Evolutionary conservation across 1,140 invertebrate species (phyloP).

Genomic region (Aphidius gifuensis): DNA sequence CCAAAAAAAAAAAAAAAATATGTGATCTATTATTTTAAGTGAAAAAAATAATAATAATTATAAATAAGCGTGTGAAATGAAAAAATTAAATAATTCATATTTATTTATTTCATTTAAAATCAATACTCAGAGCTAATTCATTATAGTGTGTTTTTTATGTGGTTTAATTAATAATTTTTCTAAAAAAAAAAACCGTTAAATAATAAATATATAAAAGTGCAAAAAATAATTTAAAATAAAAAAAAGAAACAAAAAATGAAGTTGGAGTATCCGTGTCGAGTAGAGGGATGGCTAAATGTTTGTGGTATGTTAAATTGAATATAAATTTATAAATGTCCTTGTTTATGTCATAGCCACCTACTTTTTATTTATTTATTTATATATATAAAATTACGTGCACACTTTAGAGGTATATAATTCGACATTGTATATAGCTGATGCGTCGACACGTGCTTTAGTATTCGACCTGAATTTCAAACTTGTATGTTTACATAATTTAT

Average conservation of each 20-base stretch:
- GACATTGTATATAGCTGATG: neutral
- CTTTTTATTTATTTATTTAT: neutral
- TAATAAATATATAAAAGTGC: neutral
- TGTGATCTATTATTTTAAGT: too few relatives aligned
- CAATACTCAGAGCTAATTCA: neutral
- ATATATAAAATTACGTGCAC: neutral
- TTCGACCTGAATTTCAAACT: conserved; percentile 12
- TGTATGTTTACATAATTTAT: conserved; percentile 1
- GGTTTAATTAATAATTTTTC: neutral
- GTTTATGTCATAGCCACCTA: neutral
- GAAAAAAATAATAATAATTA: too few relatives aligned
- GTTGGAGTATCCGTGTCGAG: conserved; percentile 59
- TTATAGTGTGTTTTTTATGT: neutral
- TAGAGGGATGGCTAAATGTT: conserved; percentile 64
- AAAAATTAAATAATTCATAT: too few relatives aligned
- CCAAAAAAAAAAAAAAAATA: too few relatives aligned
- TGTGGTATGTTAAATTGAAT: conserved; percentile 53
- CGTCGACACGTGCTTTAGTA: conserved; percentile 13
- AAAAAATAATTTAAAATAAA: neutral
- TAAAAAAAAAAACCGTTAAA: neutral
- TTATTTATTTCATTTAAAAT: neutral
- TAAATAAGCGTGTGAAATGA: too few relatives aligned
- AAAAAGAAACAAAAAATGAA: conserved; percentile 41
- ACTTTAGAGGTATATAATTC: neutral
- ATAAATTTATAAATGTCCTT: neutral